Evolutionary conservation across 1,140 invertebrate genomes (phyloP).

Genomic region (Lasaia peninsularis): DNA sequence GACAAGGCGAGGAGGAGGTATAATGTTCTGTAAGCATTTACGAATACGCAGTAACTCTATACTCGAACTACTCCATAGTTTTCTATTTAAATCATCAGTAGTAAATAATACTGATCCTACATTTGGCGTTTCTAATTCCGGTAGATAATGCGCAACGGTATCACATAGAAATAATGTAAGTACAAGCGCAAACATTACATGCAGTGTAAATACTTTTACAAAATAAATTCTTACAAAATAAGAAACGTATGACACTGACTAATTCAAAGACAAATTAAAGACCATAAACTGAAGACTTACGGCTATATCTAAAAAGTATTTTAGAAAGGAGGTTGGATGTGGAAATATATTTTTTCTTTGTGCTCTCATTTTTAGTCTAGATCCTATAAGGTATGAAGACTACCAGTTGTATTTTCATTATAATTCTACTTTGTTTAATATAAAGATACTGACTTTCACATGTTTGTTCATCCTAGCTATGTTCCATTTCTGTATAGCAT

Average conservation of each 20-base stretch:
- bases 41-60: conserved; percentile 43
- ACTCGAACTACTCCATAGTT: conserved; percentile 34
- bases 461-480: too few relatives aligned
- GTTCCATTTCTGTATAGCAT: too few relatives aligned
- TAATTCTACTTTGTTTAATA: too few relatives aligned
- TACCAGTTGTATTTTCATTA: too few relatives aligned
- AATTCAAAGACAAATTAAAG: background rate
- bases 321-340: too few relatives aligned
- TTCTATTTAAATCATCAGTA: conserved; percentile 29
- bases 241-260: conserved; percentile 14
- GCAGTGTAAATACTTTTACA: conserved; percentile 39
- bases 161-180: conserved; percentile 27
- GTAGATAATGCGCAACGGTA: conserved; percentile 13
- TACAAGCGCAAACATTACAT: conserved; percentile 28
- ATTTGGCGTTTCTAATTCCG: conserved; percentile 27
- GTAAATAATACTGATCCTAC: conserved; percentile 54
- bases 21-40: conserved; percentile 41
- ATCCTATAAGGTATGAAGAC: too few relatives aligned
- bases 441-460: too few relatives aligned
- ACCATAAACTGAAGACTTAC: background rate
- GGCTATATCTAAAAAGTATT: too few relatives aligned
- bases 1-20: conserved; percentile 35
- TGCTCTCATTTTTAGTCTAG: too few relatives aligned
- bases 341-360: too few relatives aligned
- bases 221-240: conserved; percentile 50